A percentile compares a stretch with the other conserved stretches of the same genome.
Evolutionary conservation across 2,888 invertebrate species (phyloP).

Genomic region (Allophyes oxyacanthae): DNA sequence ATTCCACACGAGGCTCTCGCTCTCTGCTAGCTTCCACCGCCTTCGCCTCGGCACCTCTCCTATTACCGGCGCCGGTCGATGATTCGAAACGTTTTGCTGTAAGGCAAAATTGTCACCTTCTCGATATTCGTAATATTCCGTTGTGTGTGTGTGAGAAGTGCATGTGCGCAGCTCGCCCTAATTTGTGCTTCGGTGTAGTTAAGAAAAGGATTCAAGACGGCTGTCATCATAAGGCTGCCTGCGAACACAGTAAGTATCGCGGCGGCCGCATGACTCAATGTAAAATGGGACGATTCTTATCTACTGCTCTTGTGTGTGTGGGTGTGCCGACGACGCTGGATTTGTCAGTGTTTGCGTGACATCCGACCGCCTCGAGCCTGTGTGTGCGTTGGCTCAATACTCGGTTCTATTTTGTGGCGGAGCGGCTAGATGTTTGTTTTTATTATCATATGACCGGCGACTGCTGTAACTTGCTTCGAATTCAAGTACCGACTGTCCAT

Average conservation of each 20-base stretch:
- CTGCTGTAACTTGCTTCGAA: constrained; percentile 71
- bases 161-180: constrained; percentile 77
- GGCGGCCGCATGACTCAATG: constrained; percentile 84
- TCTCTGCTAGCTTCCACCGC: constrained; percentile 72
- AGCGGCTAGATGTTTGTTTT: constrained; percentile 88
- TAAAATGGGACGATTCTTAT: constrained; percentile 89
- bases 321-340: constrained; percentile 67
- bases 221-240: constrained; percentile 89
- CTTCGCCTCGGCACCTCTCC: constrained; percentile 66
- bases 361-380: constrained; percentile 76
- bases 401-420: constrained; percentile 87
- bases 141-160: constrained; percentile 75
- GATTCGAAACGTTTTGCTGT: constrained; percentile 64
- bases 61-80: constrained; percentile 70
- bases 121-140: constrained; percentile 56
- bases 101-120: constrained; percentile 62
- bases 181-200: constrained; percentile 77
- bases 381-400: constrained; percentile 87
- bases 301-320: constrained; percentile 76
- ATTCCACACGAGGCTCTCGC: constrained; percentile 77
- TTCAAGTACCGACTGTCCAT: constrained; percentile 42
- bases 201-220: constrained; percentile 85
- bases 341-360: constrained; percentile 77
- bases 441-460: constrained; percentile 87
- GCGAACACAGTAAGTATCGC: constrained; percentile 87